phyloP scores from a whole-genome alignment of 2,888 invertebrate genomes.

The Malthinus seriepunctatus region DNA sequence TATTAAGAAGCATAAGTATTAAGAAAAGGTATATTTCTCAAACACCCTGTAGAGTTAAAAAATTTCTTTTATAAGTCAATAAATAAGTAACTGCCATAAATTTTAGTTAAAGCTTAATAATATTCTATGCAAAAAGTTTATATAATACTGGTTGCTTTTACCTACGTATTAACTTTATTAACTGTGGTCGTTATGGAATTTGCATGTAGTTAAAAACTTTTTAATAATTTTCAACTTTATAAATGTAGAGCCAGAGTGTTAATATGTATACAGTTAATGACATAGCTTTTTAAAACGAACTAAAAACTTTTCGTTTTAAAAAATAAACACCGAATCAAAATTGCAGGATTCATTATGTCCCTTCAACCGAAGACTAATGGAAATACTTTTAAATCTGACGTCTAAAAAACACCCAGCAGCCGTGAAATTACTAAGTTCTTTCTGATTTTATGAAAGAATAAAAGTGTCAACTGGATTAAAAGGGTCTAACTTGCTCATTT shows the following conservation, averaged over 20 bases:
- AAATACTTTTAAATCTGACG: slow-evolving; percentile 41
- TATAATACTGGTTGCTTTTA: slow-evolving; percentile 20
- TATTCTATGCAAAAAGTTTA: slow-evolving; percentile 25
- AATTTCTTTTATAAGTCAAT: neutral
- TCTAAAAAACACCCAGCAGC: slow-evolving; percentile 41
- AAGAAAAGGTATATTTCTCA: too few relatives aligned
- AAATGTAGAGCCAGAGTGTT: slow-evolving; percentile 34
- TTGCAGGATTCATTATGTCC: slow-evolving; percentile 18
- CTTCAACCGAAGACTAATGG: slow-evolving; percentile 40
- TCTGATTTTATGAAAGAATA: slow-evolving; percentile 41
- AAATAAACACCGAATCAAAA: slow-evolving; percentile 4
- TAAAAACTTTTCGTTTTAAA: slow-evolving; percentile 9
- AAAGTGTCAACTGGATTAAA: slow-evolving; percentile 37
- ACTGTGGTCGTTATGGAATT: slow-evolving; percentile 38
- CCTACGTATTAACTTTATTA: slow-evolving; percentile 29
- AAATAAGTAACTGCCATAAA: slow-evolving; percentile 2
- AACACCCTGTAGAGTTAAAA: too few relatives aligned
- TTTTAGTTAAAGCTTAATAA: slow-evolving; percentile 4
- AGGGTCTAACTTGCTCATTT: slow-evolving; percentile 27
- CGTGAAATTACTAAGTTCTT: slow-evolving; percentile 47
- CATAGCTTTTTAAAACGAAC: slow-evolving; percentile 24
- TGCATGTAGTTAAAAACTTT: slow-evolving; percentile 46
- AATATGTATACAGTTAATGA: slow-evolving; percentile 34
- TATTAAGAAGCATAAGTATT: too few relatives aligned
- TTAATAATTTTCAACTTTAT: slow-evolving; percentile 41